Percentiles rank a stretch among this genome's conserved stretches.
Evolutionary conservation across 2,888 invertebrate genomes (phyloP).

Genomic region (Ametastegia equiseti): DNA sequence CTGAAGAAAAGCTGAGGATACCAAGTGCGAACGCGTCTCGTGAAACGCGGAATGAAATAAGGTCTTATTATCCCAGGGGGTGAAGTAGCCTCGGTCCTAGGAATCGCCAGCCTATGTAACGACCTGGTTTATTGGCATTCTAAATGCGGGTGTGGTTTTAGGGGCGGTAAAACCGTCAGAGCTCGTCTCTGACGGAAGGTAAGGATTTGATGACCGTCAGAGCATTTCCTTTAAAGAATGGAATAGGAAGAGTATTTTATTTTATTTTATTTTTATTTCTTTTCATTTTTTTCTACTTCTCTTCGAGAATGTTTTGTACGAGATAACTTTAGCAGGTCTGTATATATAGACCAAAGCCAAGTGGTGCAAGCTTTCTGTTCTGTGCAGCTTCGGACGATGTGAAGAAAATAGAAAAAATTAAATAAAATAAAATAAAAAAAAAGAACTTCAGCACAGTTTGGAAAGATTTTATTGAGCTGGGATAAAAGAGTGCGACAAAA

Average conservation of each 20-base stretch:
- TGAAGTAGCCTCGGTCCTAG: background rate
- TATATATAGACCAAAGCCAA: background rate
- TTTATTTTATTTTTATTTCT: no score
- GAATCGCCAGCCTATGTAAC: background rate
- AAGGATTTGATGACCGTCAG: slow-evolving; percentile 11
- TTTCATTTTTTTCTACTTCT: background rate
- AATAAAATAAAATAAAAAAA: no score
- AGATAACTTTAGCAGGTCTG: background rate
- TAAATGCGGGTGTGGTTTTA: slow-evolving; percentile 33
- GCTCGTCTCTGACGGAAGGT: background rate
- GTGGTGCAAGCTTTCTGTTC: background rate
- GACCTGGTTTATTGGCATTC: slow-evolving; percentile 5
- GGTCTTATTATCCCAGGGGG: background rate
- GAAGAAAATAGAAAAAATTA: background rate
- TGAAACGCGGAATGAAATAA: background rate
- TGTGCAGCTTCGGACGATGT: background rate
- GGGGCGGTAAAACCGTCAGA: slow-evolving; percentile 18
- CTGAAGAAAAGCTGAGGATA: background rate
- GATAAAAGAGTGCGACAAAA: background rate
- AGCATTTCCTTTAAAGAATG: background rate
- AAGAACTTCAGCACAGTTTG: background rate
- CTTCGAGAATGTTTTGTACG: background rate
- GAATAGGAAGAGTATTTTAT: background rate
- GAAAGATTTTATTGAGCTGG: slow-evolving; percentile 2
- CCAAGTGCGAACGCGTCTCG: background rate